Base-by-base conservation (phyloP, 2,797 vertebrate genomes). In the Sorex maritimensis region DNA sequence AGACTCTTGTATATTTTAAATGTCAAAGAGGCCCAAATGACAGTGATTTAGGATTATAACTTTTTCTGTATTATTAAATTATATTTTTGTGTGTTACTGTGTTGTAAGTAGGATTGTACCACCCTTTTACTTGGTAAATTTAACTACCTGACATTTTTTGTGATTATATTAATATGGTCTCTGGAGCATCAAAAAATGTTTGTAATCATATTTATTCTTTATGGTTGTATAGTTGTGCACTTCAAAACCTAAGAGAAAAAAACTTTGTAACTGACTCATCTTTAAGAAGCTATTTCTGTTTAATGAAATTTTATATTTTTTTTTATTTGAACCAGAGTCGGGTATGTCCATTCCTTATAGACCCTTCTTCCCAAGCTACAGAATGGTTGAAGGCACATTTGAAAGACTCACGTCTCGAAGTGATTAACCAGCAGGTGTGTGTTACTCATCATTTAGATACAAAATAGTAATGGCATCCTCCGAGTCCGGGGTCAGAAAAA, bases 291-390 rank as follows among this genome's bases (percentile, higher is more conserved):
- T 49, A 52, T 94, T 88, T 86, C 13, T 23, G 41, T 68, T 80
- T 91, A 74, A 86, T 92, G 23, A 67, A 92, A 34, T 87, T 19
- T 17, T 24, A 61, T 49, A 85, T 19, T 65, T 15, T 30, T 78
- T 74, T 26, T 74, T 6, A 69, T 72, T 14, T 11, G 0, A 52
- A 87, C 91, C 95, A 99, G 99, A 99, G 99, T 97, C 98, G 98
- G 77, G 98, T 99, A n/a, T 99, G 99, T 97, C 99, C 99, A 0
- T 99, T 99, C 98, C 98, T 99, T 96, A 99, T 99, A 49, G 99
- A 99, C 88, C 99, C 99, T 8, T 99, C 99, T 75, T 99, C 99
- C 77, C 98, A 98, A 89, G 99, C 99, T 49, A 99, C 99, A 34
- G 99, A 99, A 95, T 99, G 99, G 99, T 95, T 99, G 83, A 98